phyloP scores from a whole-genome alignment of 2,888 invertebrate genomes.

The Chironomus riparius region DNA sequence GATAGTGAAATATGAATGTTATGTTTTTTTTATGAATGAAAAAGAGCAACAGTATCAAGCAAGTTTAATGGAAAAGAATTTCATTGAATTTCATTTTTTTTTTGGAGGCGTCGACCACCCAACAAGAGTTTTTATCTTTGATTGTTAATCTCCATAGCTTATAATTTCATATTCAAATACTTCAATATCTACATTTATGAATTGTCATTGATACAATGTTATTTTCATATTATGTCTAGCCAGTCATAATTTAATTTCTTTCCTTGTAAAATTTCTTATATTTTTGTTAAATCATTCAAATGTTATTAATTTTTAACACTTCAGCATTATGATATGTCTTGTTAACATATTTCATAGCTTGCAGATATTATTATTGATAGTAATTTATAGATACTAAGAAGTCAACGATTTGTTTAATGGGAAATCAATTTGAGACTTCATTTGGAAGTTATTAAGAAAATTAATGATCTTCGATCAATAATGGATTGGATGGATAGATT shows the following conservation, averaged over 20 bases:
- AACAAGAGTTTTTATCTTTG: background rate
- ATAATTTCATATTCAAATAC: background rate
- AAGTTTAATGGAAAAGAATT: background rate
- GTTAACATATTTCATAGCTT: background rate
- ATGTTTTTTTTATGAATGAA: background rate
- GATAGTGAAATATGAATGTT: background rate
- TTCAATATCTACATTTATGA: background rate
- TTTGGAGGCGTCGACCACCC: background rate
- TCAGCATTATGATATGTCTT: background rate
- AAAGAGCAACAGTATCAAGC: background rate
- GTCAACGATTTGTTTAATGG: too few relatives aligned
- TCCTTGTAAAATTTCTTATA: background rate
- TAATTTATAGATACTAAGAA: too few relatives aligned
- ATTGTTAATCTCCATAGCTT: background rate
- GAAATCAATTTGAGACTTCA: too few relatives aligned
- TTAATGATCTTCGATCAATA: too few relatives aligned
- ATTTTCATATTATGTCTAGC: background rate
- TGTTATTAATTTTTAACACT: conserved; percentile 26
- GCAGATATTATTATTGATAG: too few relatives aligned
- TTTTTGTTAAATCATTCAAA: conserved; percentile 3
- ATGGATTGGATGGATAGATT: too few relatives aligned
- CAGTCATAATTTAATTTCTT: background rate
- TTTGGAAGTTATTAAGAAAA: too few relatives aligned
- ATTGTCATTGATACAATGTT: conserved; percentile 18
- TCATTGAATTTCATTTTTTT: background rate